Conservation (phyloP, 2,797 vertebrate genomes). For the Hydrophis major region DNA sequence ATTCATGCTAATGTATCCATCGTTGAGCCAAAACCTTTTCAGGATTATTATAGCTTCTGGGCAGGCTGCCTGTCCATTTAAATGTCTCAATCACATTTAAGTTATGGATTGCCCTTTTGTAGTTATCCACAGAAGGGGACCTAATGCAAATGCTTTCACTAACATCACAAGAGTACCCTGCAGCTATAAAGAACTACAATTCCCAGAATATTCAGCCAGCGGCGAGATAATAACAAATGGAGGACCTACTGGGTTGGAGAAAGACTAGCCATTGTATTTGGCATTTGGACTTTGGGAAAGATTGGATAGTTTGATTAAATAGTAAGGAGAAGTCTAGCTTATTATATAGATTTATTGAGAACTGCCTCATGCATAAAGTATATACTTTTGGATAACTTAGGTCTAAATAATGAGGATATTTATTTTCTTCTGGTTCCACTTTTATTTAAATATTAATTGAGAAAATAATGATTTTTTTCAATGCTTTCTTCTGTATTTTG, state of each 20-base stretch:
- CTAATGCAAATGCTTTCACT: conserved; percentile 57
- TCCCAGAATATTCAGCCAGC: neutral
- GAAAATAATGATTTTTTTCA: neutral
- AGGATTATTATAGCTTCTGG: conserved; percentile 68
- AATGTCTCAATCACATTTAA: conserved; percentile 67
- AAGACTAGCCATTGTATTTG: neutral
- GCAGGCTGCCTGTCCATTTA: conserved; percentile 64
- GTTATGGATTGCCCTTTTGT: conserved; percentile 66
- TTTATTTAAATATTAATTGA: neutral
- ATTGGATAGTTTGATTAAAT: neutral
- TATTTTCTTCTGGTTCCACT: neutral
- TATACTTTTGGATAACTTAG: neutral
- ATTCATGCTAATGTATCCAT: conserved; percentile 71
- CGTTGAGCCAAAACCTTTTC: conserved; percentile 66
- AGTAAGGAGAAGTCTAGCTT: neutral
- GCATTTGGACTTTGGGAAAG: neutral
- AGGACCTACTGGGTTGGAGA: neutral
- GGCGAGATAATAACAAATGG: neutral
- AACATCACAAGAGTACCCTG: neutral
- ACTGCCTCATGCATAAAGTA: neutral
- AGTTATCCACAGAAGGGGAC: conserved; percentile 56
- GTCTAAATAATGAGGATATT: neutral
- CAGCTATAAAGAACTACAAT: neutral
- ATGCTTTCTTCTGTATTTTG: neutral
- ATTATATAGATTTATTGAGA: neutral